A percentile compares a stretch with the other conserved stretches of the same genome.
These are phyloP conservation scores for Anniella stebbinsi DNA, from an alignment of 2,797 vertebrate genomes.

Conservation along the genomic window DNA sequence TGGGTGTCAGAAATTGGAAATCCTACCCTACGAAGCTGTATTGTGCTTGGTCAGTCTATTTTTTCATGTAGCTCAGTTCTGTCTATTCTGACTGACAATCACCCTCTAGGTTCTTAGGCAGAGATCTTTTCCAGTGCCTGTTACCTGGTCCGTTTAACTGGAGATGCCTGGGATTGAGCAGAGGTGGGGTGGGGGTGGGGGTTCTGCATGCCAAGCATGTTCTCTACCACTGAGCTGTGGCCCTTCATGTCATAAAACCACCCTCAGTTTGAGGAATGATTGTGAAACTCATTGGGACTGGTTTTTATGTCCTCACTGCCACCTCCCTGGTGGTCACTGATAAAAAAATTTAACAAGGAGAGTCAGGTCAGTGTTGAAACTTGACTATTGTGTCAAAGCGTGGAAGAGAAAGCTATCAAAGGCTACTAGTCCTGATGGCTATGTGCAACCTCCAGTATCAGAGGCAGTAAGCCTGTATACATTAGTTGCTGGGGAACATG, in stretches of 20 bases:
- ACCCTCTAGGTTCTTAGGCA: too few species aligned
- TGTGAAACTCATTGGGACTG: not conserved
- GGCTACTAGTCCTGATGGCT: too few species aligned
- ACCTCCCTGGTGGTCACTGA: not conserved
- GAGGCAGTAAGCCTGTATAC: too few species aligned
- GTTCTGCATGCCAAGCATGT: not conserved
- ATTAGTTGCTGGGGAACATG: too few species aligned
- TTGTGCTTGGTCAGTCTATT: not conserved
- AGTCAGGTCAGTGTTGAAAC: not conserved
- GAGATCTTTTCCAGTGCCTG: not conserved
- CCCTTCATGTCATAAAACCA: not conserved
- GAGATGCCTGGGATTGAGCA: too few species aligned
- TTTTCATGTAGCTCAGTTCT: not conserved
- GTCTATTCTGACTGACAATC: not conserved
- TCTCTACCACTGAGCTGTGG: not conserved
- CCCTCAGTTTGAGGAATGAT: not conserved
- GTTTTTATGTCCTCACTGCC: not conserved
- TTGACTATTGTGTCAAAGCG: not conserved
- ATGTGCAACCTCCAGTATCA: too few species aligned
- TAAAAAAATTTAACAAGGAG: not conserved
- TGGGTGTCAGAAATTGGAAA: slow-evolving; percentile 1
- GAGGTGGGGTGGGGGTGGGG: too few species aligned
- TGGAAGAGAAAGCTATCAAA: not conserved
- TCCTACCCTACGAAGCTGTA: not conserved
- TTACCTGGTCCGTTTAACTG: too few species aligned